phyloP scores from a whole-genome alignment of 2,888 invertebrate genomes.

The Leucoptera coffeella region DNA sequence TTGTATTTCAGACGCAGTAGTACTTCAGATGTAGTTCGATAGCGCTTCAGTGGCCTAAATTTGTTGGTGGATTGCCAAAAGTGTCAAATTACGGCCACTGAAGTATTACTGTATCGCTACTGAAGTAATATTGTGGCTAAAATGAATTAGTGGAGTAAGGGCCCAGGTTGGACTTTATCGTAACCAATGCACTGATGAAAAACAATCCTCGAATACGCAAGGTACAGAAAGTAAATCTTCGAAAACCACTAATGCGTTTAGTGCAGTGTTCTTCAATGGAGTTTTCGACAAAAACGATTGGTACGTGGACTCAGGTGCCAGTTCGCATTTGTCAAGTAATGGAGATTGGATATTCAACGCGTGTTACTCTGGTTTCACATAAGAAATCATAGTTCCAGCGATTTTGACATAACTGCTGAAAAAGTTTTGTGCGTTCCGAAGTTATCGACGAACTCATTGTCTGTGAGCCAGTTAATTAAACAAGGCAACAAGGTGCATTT shows the following conservation, averaged over 20 bases:
- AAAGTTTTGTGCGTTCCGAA: slow-evolving; percentile 5
- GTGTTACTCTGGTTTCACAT: neutral
- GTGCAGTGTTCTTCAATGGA: slow-evolving; percentile 5
- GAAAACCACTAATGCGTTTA: slow-evolving; percentile 7
- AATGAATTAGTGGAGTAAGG: too few species aligned
- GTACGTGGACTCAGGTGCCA: slow-evolving; percentile 5
- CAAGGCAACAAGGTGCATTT: slow-evolving; percentile 4
- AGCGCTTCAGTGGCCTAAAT: too few species aligned
- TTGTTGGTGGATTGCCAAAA: too few species aligned
- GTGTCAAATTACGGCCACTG: too few species aligned
- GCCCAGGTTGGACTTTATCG: too few species aligned
- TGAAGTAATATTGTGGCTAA: too few species aligned
- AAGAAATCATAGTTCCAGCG: slow-evolving; percentile 1
- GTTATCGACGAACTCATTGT: slow-evolving; percentile 4
- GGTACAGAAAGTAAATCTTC: too few species aligned
- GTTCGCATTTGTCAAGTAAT: slow-evolving; percentile 3
- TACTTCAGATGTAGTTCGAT: too few species aligned
- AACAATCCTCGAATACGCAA: too few species aligned
- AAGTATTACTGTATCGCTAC: too few species aligned
- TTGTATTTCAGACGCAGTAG: too few species aligned
- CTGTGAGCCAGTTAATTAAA: slow-evolving; percentile 4
- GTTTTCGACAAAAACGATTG: slow-evolving; percentile 3
- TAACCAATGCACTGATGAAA: too few species aligned
- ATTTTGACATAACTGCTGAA: slow-evolving; percentile 2
- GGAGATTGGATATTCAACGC: slow-evolving; percentile 2